Evolutionary conservation across 1,140 invertebrate species (phyloP), one percentile per base, ranked within the genome.

Genomic region (Caenorhabditis elegans): DNA sequence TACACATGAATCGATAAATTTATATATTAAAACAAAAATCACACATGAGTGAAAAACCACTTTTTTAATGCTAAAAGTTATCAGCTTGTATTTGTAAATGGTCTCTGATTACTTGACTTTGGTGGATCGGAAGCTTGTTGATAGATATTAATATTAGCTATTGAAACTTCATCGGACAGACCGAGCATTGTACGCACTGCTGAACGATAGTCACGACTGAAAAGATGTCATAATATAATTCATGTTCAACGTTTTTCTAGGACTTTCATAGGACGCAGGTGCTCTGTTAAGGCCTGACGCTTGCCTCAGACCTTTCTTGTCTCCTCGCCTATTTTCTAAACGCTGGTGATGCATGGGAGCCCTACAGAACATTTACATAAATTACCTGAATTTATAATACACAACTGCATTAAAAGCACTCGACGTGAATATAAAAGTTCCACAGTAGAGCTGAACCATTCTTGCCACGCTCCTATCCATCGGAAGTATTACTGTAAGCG

Each of bases 381-480:
- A 43, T 22, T 70, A 70, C 60, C 60, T 70, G 8, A 39, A 39
- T 28, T 70, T 70, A 13, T 70, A 70, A 22, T 70, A 70, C 0
- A 70, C 60, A 15, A 70, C 17, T 22, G 60, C 60, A 39, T 70
- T 70, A 10, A 70, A 70, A 2, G 31, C 60, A 3, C 24, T 31
- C 3, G 60, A 70, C 22, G 60, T 70, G 60, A 70, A 70, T 22
- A 70, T 70, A 24, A 70, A 70, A 10, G 60, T 70, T 19, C 60
- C 60, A 39, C 60, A 70, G 8, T 70, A 70, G 3, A 70, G 22
- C 60, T 70, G 60, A n/a, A 70, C 43, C 60, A 70, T 70, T 6
- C 24, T 70, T 0, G 34, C 34, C 8, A 70, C 19, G 28, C 10
- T 10, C 11, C 3, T 3, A 70, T 70, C 34, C 60, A 70, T 70